Base-by-base conservation (phyloP, 2,797 vertebrate genomes). In the Scarus forsteni region DNA sequence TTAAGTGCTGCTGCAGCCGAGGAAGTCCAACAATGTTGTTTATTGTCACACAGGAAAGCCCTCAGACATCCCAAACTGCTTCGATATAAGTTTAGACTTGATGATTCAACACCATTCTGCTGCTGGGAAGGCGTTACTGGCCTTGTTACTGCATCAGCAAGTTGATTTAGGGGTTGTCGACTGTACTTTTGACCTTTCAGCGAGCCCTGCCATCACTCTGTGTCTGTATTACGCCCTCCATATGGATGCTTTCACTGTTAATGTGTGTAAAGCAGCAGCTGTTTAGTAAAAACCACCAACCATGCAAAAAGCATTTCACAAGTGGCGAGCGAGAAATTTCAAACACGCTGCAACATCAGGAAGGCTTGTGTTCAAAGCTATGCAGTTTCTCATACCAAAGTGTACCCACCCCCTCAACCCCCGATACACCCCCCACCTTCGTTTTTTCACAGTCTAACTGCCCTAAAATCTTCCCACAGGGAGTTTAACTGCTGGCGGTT, bases 401-500 rank as follows among this genome's bases (percentile, higher is more conserved):
- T 61, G 62, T 56, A 36, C 59, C 75, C 54, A 60, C 54, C 63
- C 70, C 69, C 68, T 66, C 69, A 44, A 35, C 34, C 65, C 34
- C n/a, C 66, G 50, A 45, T 18, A 27, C 70, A 45, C 34, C 16
- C 56, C 46, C 42, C 49, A 14, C 43, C 62, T 55, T 39, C 27
- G 14, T 35, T 19, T 51, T 51, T 85, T 82, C 73, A 81, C 80
- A 79, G 59, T 46, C 55, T 63, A 58, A 54, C 61, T 60, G 38
- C 83, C 71, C 81, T 80, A 76, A 83, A 83, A 71, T 77, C 73
- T 52, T 71, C 77, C 88, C 65, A 72, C 55, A 5, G 73, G 69
- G 80, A 77, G 67, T 81, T 88, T 88, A 89, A 89, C 85, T 77
- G 79, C 82, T 11, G 75, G 62, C 42, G 64, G 65, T 92, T 93